phyloP scores from a whole-genome alignment of 2,888 invertebrate species.

The Eupeodes latifasciatus region DNA sequence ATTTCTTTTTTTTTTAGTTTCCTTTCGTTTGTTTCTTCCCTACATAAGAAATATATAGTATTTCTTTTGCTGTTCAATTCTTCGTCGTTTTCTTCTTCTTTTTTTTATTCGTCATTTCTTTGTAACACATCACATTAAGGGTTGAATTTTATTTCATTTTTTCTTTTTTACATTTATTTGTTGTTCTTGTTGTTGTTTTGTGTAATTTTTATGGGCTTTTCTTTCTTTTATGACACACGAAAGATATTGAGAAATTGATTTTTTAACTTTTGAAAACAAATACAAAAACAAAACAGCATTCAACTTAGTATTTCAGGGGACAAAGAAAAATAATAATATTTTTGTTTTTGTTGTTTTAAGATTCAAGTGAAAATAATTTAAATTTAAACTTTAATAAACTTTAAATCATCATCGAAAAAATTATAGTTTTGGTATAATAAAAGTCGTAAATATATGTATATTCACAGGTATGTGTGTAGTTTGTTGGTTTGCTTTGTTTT shows the following conservation, averaged over 20 bases:
- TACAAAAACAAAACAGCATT: conserved; percentile 1
- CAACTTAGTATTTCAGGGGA: not conserved
- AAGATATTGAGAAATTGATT: conserved; percentile 56
- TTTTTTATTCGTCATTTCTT: conserved; percentile 36
- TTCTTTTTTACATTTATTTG: conserved; percentile 1
- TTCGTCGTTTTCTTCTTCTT: not conserved
- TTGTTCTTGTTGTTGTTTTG: conserved; percentile 23
- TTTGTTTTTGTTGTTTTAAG: not conserved
- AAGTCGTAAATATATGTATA: not conserved
- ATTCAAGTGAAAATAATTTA: conserved; percentile 11
- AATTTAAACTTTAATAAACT: not conserved
- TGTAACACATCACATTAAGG: conserved; percentile 45
- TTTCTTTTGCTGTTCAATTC: conserved; percentile 17
- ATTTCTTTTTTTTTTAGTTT: conserved; percentile 15
- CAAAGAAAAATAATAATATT: not conserved
- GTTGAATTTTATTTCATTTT: conserved; percentile 24
- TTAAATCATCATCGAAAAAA: not conserved
- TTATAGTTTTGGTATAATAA: not conserved
- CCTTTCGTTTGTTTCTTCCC: too few relatives aligned
- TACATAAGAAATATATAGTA: not conserved
- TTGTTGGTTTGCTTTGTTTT: not conserved
- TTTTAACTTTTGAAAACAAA: conserved; percentile 16
- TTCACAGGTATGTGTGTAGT: conserved; percentile 32
- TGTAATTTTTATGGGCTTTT: conserved; percentile 36
- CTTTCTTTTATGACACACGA: conserved; percentile 26